A percentile compares a stretch with the other conserved stretches of the same genome.
phyloP scores from a whole-genome alignment of 2,888 invertebrate genomes.

The Cephus sareptanus region DNA sequence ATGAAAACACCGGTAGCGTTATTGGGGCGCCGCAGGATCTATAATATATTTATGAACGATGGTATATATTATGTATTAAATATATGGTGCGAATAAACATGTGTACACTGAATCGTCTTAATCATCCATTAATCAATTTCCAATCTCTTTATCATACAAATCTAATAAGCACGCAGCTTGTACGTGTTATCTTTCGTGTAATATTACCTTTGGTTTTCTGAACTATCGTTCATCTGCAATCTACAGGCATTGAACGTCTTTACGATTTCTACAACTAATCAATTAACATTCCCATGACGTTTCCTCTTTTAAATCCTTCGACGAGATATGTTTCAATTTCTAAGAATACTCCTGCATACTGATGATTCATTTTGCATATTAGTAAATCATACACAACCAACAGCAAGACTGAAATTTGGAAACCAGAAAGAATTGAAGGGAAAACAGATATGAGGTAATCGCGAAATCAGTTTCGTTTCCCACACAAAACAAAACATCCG shows the following conservation, averaged over 20 bases:
- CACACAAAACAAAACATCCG: too few relatives aligned
- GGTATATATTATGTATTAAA: not conserved
- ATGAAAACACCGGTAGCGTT: not conserved
- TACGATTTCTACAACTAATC: not conserved
- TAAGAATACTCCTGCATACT: not conserved
- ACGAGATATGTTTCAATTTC: not conserved
- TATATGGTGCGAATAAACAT: not conserved
- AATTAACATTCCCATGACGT: not conserved
- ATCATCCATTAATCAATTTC: too few relatives aligned
- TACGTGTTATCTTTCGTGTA: too few relatives aligned
- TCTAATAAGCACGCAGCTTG: too few relatives aligned
- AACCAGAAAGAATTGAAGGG: not conserved
- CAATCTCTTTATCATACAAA: too few relatives aligned
- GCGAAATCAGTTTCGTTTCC: not conserved
- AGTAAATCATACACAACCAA: not conserved
- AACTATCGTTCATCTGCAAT: too few relatives aligned
- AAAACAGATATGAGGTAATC: not conserved
- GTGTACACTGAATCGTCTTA: not conserved
- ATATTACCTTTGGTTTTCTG: too few relatives aligned
- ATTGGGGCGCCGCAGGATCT: constrained; percentile 2
- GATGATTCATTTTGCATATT: not conserved
- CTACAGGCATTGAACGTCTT: not conserved
- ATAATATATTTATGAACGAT: not conserved
- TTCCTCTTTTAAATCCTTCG: not conserved
- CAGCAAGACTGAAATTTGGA: not conserved